These are phyloP conservation scores for Pristionchus pacificus DNA, from an alignment of 1,140 invertebrate genomes.

Conservation along the genomic window DNA sequence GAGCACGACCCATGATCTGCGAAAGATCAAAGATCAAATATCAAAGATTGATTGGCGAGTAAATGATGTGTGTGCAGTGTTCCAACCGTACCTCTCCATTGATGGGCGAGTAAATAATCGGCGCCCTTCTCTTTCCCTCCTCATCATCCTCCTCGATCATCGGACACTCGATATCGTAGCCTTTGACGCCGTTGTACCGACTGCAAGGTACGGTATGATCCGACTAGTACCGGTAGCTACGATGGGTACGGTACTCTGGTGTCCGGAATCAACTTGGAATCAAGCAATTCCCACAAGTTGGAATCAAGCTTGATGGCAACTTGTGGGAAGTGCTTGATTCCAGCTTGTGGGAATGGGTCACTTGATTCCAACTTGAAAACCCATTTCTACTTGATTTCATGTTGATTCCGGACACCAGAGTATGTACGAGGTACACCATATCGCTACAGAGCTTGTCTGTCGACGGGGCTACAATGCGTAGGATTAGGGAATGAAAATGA, in stretches of 20 bases:
- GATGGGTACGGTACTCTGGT: neutral
- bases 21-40: neutral
- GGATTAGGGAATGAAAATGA: too few species aligned
- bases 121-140: conserved; percentile 19
- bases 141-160: conserved; percentile 42
- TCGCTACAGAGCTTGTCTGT: too few species aligned
- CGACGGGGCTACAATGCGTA: too few species aligned
- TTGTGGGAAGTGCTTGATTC: too few species aligned
- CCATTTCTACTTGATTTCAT: too few species aligned
- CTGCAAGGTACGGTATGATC: conserved; percentile 30
- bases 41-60: conserved; percentile 44
- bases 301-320: too few species aligned
- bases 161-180: conserved; percentile 49
- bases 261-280: too few species aligned
- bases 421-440: too few species aligned
- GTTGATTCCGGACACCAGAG: too few species aligned
- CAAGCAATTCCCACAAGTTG: too few species aligned
- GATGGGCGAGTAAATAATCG: conserved; percentile 34
- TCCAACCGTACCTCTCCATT: conserved; percentile 28
- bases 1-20: conserved; percentile 44
- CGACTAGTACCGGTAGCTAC: conserved; percentile 1
- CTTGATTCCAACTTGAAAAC: too few species aligned
- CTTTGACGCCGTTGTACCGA: conserved; percentile 50
- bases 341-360: too few species aligned
- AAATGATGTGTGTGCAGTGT: conserved; percentile 17